Evolutionary conservation across 2,113 vertebrate genomes (phyloP).

Genomic region (Tyto alba): DNA sequence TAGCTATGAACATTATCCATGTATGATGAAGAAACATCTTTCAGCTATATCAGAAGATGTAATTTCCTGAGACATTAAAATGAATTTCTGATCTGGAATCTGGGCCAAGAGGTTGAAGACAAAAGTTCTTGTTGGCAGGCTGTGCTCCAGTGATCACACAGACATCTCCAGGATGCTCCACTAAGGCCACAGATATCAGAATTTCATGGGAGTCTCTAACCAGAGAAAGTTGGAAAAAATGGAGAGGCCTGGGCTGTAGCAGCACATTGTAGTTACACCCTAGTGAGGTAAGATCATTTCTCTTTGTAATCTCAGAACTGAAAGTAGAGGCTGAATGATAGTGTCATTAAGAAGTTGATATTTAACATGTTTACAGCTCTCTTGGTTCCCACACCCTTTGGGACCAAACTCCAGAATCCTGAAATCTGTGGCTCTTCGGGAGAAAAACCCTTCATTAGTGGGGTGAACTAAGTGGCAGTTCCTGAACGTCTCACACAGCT

Average conservation of each 20-base stretch:
- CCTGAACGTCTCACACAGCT: not conserved
- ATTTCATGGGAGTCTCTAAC: not conserved
- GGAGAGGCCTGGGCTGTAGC: conserved; percentile 6
- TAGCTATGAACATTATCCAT: not conserved
- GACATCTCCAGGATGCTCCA: not conserved
- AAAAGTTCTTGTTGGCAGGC: not conserved
- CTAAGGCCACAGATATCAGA: not conserved
- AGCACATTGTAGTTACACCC: conserved; percentile 4
- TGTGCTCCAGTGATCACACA: not conserved
- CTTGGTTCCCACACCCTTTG: not conserved
- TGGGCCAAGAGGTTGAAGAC: not conserved
- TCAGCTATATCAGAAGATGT: not conserved
- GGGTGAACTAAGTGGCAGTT: not conserved
- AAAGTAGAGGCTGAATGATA: not conserved
- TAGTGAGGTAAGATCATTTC: conserved; percentile 23
- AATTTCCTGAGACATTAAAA: not conserved
- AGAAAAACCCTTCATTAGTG: not conserved
- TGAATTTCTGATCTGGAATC: not conserved
- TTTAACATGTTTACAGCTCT: not conserved
- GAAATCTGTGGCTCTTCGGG: not conserved
- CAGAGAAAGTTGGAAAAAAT: not conserved
- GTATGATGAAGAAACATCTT: not conserved
- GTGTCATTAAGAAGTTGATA: not conserved
- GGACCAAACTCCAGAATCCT: not conserved
- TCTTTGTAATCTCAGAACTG: not conserved